A percentile compares a stretch with the other conserved stretches of the same genome.
These are phyloP conservation scores for Wiebesia pumilae DNA, from an alignment of 1,140 invertebrate species.

Conservation along the genomic window DNA sequence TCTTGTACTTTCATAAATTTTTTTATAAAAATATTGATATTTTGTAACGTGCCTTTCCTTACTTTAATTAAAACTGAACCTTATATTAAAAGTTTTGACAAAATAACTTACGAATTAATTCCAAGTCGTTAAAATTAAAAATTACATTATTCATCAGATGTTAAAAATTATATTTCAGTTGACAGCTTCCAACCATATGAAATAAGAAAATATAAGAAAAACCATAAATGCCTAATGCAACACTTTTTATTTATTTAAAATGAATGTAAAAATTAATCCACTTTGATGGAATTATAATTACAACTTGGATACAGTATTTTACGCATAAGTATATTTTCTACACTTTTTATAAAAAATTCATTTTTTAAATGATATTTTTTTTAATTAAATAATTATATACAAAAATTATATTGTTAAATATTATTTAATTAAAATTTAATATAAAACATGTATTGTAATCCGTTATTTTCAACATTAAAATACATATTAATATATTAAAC, in stretches of 20 bases:
- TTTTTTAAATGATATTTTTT: no score
- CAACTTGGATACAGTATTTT: neutral
- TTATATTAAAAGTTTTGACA: neutral
- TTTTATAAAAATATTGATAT: neutral
- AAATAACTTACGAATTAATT: neutral
- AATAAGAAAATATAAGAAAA: conserved; percentile 13
- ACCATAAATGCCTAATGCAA: neutral
- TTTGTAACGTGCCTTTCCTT: neutral
- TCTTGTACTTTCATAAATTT: neutral
- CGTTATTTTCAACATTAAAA: no score
- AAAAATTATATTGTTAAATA: no score
- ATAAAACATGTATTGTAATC: no score
- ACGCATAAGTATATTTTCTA: neutral
- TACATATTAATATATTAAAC: neutral
- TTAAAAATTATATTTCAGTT: conserved; percentile 3
- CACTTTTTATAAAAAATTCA: neutral
- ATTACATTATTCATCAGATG: neutral
- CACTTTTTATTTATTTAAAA: neutral
- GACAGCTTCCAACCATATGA: conserved; percentile 2
- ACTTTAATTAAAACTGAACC: neutral
- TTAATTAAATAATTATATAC: no score
- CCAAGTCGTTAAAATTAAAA: neutral
- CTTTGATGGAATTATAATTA: neutral
- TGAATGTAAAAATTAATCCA: neutral
- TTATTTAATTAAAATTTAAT: no score